These are phyloP conservation scores for Dreissena polymorpha DNA, from an alignment of 1,140 invertebrate genomes.

Conservation along the genomic window DNA sequence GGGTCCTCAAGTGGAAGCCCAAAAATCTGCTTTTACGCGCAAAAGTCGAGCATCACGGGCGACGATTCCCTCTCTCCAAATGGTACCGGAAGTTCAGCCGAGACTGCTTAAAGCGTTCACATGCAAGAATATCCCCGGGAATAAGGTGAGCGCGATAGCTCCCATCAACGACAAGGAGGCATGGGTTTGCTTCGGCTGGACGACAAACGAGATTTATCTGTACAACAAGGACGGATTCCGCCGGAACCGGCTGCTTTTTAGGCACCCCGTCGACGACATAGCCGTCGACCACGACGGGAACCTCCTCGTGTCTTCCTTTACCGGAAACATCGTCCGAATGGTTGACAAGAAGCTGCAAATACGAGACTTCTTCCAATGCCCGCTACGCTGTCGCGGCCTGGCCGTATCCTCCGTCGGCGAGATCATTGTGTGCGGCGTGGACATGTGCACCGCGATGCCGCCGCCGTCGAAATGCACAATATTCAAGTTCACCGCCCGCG, in stretches of 20 bases:
- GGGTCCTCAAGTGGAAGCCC: not conserved
- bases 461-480: conserved; percentile 42
- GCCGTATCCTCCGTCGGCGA: conserved; percentile 22
- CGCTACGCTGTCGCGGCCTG: conserved; percentile 31
- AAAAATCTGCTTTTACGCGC: not conserved
- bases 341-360: conserved; percentile 39
- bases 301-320: conserved; percentile 41
- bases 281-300: conserved; percentile 34
- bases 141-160: conserved; percentile 49
- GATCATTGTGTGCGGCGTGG: conserved; percentile 48
- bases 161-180: conserved; percentile 46
- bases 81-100: conserved; percentile 39
- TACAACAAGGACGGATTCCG: conserved; percentile 49
- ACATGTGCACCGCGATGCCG: conserved; percentile 42
- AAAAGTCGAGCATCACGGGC: not conserved
- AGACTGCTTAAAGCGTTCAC: conserved; percentile 35
- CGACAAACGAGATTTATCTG: conserved; percentile 51
- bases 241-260: conserved; percentile 19
- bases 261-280: conserved; percentile 40
- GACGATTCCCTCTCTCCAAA: conserved; percentile 27
- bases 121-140: conserved; percentile 41
- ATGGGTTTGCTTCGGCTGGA: conserved; percentile 53
- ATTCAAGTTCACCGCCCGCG: conserved; percentile 47
- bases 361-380: conserved; percentile 45
- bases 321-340: conserved; percentile 22